Evolutionary conservation across 2,797 vertebrate species (phyloP).

Genomic region (Adelosebastes latens): DNA sequence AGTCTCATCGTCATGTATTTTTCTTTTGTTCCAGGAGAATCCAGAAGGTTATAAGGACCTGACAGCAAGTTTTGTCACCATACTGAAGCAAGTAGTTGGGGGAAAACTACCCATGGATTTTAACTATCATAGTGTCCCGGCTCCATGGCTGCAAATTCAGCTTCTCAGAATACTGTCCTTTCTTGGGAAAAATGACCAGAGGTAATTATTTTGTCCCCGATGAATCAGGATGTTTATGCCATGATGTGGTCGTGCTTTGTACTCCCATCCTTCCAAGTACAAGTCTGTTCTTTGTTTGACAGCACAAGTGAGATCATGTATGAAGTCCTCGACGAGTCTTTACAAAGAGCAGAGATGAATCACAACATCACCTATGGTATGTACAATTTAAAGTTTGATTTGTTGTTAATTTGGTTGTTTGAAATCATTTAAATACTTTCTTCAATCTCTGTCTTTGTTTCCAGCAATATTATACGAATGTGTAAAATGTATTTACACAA

Average conservation of each 20-base stretch:
- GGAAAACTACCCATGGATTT: conserved; percentile 96
- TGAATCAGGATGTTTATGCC: not conserved
- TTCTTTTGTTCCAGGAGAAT: conserved; percentile 84
- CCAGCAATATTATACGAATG: conserved; percentile 97
- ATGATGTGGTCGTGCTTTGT: not conserved
- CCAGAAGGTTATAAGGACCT: conserved; percentile 92
- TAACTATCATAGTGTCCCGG: conserved; percentile 96
- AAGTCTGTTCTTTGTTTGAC: conserved; percentile 59
- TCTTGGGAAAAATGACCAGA: conserved; percentile 93
- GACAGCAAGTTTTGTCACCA: conserved; percentile 92
- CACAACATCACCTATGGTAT: conserved; percentile 98
- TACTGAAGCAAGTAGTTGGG: conserved; percentile 95
- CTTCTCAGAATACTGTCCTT: conserved; percentile 92
- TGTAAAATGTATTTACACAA: conserved; percentile 95
- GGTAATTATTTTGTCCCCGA: conserved; percentile 68
- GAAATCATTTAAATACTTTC: not conserved
- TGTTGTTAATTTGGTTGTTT: not conserved
- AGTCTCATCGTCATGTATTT: no score
- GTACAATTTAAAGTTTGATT: conserved; percentile 25
- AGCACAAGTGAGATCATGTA: conserved; percentile 96
- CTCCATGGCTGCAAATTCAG: conserved; percentile 98
- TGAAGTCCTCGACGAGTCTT: conserved; percentile 95
- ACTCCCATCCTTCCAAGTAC: not conserved
- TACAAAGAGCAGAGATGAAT: conserved; percentile 97
- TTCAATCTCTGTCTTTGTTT: conserved; percentile 20